Conservation (phyloP, 2,113 vertebrate species). For the Larimichthys polyactis region DNA sequence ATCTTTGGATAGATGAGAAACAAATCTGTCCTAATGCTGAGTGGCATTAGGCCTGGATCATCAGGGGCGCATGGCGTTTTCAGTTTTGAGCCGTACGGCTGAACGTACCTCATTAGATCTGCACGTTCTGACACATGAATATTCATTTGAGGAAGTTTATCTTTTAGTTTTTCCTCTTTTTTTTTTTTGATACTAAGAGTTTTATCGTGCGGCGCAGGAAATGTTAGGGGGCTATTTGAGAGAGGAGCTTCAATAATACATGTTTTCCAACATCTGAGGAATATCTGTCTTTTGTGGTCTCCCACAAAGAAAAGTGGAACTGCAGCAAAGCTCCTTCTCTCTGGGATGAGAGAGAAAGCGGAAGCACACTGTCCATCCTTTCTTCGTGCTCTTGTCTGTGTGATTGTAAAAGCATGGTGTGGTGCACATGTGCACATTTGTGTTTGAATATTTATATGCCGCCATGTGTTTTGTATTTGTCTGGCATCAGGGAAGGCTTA, state of each 20-base stretch:
- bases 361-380: conserved; percentile 8
- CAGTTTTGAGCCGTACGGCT: conserved; percentile 15
- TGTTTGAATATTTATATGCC: conserved; percentile 46
- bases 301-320: conserved; percentile 42
- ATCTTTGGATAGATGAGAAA: conserved; percentile 21
- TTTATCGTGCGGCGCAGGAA: conserved; percentile 32
- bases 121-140: conserved; percentile 6
- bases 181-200: conserved; percentile 2
- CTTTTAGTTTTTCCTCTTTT: not conserved
- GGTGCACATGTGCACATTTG: not conserved
- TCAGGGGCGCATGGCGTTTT: conserved; percentile 7
- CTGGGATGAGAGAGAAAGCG: conserved; percentile 31
- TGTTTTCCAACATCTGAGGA: conserved; percentile 62
- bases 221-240: conserved; percentile 32
- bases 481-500: conserved; percentile 40
- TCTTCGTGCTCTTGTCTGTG: conserved; percentile 9
- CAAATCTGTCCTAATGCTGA: conserved; percentile 49
- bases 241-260: conserved; percentile 64
- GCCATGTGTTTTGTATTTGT: conserved; percentile 13
- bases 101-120: not conserved
- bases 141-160: conserved; percentile 28
- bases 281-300: conserved; percentile 56
- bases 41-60: conserved; percentile 33
- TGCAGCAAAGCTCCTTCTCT: conserved; percentile 34
- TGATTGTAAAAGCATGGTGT: not conserved